phyloP scores from a whole-genome alignment of 2,888 invertebrate species.

The Pollenia labialis region DNA sequence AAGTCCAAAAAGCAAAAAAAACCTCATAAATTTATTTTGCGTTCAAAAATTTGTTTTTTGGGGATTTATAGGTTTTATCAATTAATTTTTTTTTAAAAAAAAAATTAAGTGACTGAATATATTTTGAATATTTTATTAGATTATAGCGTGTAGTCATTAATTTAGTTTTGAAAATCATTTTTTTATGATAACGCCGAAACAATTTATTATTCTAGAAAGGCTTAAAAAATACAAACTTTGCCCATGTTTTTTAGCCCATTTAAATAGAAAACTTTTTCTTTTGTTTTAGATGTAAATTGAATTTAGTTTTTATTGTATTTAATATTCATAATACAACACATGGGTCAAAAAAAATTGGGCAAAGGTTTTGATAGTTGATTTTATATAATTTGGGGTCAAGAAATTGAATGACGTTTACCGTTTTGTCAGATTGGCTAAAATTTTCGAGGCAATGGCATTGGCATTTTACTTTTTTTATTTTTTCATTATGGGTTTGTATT shows the following conservation, averaged over 20 bases:
- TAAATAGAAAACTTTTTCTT: neutral
- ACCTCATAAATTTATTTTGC: constrained; percentile 16
- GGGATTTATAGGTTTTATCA: neutral
- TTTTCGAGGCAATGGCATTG: too few relatives aligned
- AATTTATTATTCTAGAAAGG: constrained; percentile 33
- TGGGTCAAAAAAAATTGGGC: too few relatives aligned
- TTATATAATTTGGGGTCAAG: too few relatives aligned
- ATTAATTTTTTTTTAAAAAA: neutral
- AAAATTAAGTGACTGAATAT: constrained; percentile 13
- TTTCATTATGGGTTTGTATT: too few relatives aligned
- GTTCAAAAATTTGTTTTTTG: constrained; percentile 19
- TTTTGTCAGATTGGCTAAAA: too few relatives aligned
- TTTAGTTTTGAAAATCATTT: constrained; percentile 14
- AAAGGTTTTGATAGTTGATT: too few relatives aligned
- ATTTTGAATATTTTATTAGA: constrained; percentile 9
- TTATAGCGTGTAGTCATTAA: neutral
- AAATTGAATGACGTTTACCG: too few relatives aligned
- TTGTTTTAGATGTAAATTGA: constrained; percentile 12
- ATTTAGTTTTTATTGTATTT: neutral
- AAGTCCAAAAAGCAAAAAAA: neutral
- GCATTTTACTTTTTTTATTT: too few relatives aligned
- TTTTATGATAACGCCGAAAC: constrained; percentile 34
- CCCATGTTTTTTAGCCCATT: neutral
- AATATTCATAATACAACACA: too few relatives aligned
- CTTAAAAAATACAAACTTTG: neutral